phyloP scores from a whole-genome alignment of 2,797 vertebrate genomes.

The Melanotaenia boesemani region DNA sequence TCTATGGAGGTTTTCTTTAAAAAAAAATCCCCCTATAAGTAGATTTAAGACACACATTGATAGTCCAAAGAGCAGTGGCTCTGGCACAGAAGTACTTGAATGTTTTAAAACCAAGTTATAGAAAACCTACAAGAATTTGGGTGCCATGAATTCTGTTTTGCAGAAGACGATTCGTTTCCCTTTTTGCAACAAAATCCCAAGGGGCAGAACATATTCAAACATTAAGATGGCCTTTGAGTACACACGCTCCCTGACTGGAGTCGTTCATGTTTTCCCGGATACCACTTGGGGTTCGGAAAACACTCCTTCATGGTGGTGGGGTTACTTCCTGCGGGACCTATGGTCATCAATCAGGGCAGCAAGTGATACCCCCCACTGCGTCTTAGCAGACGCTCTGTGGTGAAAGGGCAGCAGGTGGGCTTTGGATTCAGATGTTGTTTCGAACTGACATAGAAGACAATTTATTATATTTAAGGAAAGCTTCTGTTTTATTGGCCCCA shows the following conservation, averaged over 20 bases:
- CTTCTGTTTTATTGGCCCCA: not conserved
- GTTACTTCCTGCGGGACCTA: conserved; percentile 82
- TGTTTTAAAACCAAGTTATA: conserved; percentile 15
- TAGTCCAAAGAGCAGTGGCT: not conserved
- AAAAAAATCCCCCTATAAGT: not conserved
- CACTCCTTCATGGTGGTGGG: conserved; percentile 84
- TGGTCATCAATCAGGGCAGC: conserved; percentile 82
- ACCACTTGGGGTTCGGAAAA: conserved; percentile 83
- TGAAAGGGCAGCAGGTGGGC: conserved; percentile 75
- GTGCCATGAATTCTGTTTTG: conserved; percentile 44
- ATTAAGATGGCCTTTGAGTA: conserved; percentile 76
- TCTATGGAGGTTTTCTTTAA: not conserved
- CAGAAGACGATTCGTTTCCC: conserved; percentile 47
- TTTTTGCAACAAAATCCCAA: conserved; percentile 58
- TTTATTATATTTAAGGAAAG: conserved; percentile 24
- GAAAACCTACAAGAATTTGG: conserved; percentile 24
- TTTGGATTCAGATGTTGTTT: conserved; percentile 45
- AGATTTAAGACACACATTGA: not conserved
- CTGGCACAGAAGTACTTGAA: not conserved
- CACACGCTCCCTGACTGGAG: conserved; percentile 73
- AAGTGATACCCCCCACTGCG: conserved; percentile 77
- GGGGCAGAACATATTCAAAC: conserved; percentile 73
- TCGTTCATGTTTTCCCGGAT: conserved; percentile 82
- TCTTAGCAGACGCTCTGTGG: conserved; percentile 63
- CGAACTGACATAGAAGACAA: conserved; percentile 26